Conservation (phyloP, 2,888 invertebrate genomes). For the Pachliopta kotzebuea region DNA sequence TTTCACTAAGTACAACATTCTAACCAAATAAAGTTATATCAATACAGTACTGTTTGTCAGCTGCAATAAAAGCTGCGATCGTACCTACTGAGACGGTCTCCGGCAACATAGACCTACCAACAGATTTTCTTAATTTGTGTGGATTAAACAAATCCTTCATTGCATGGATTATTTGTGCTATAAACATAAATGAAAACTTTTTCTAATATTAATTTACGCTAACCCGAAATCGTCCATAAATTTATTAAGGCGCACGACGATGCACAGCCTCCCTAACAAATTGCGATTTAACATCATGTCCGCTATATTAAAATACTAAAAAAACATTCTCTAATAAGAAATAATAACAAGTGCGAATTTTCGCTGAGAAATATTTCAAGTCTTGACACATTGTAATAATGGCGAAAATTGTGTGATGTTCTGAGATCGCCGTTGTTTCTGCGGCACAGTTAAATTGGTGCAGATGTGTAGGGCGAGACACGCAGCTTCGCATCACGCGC, state of each 20-base stretch:
- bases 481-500: conserved; percentile 50
- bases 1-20: not conserved
- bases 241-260: conserved; percentile 59
- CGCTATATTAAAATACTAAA: conserved; percentile 66
- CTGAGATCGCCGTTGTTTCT: not conserved
- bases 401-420: conserved; percentile 30
- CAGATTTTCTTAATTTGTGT: too few relatives aligned
- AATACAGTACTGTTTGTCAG: not conserved
- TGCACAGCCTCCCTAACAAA: conserved; percentile 47
- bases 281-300: conserved; percentile 59
- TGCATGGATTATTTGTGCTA: not conserved
- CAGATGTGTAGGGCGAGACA: conserved; percentile 45
- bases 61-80: not conserved
- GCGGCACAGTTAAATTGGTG: conserved; percentile 28
- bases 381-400: conserved; percentile 31
- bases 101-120: not conserved
- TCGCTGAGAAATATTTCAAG: not conserved
- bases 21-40: not conserved
- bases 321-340: conserved; percentile 42
- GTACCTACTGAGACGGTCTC: not conserved
- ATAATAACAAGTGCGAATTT: conserved; percentile 20
- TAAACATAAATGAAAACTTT: not conserved
- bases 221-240: conserved; percentile 56
- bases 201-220: conserved; percentile 43
- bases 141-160: not conserved